Conservation (phyloP, 1,140 invertebrate species). For the Triops longicaudatus region DNA sequence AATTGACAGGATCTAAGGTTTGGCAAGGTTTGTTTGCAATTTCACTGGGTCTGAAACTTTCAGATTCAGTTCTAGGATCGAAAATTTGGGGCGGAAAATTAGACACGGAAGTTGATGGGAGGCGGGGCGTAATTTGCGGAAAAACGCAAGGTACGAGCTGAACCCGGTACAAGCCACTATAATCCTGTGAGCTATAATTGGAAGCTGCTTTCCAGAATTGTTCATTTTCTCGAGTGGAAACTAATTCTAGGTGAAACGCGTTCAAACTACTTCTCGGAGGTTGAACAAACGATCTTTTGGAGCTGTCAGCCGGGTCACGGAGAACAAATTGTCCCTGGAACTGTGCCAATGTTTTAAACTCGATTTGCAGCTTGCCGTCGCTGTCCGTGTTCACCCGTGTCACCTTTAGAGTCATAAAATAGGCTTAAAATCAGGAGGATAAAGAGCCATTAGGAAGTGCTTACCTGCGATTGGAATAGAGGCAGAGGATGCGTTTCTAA, state of each 20-base stretch:
- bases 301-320: conserved; percentile 33
- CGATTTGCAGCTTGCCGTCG: conserved; percentile 41
- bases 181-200: conserved; percentile 41
- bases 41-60: not conserved
- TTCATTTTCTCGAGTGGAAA: conserved; percentile 44
- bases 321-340: conserved; percentile 44
- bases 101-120: conserved; percentile 32
- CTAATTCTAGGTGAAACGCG: conserved; percentile 40
- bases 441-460: not conserved
- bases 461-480: conserved; percentile 32
- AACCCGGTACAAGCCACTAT: conserved; percentile 41
- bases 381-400: conserved; percentile 39
- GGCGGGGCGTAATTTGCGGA: conserved; percentile 4
- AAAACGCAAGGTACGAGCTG: conserved; percentile 41
- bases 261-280: conserved; percentile 37
- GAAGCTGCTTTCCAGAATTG: conserved; percentile 45
- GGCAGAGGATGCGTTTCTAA: conserved; percentile 38
- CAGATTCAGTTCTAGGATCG: conserved; percentile 31
- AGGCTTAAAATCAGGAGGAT: not conserved
- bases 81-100: conserved; percentile 35
- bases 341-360: conserved; percentile 43
- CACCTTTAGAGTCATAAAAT: conserved; percentile 35
- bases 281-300: conserved; percentile 30
- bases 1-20: conserved; percentile 38
- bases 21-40: conserved; percentile 35